Evolutionary conservation across 2,888 invertebrate species (phyloP).

Genomic region (Labia minor): DNA sequence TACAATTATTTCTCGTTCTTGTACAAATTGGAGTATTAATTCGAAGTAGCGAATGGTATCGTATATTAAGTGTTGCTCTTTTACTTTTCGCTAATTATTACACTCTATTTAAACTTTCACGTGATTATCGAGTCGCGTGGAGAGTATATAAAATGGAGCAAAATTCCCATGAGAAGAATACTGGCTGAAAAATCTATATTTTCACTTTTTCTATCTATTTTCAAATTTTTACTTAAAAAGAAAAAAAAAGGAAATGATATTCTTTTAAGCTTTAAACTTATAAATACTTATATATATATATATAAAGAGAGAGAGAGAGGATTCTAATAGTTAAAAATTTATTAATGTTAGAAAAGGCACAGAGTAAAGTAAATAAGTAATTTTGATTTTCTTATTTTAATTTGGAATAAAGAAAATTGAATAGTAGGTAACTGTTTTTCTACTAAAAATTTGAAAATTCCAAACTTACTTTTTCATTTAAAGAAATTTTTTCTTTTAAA

Average conservation of each 20-base stretch:
- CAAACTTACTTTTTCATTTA: no score
- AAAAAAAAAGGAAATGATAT: neutral
- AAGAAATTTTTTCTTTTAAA: no score
- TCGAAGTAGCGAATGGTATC: constrained; percentile 81
- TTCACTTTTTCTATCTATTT: neutral
- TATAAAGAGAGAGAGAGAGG: no score
- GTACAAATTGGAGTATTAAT: constrained; percentile 69
- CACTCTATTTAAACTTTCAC: constrained; percentile 75
- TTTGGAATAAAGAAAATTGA: no score
- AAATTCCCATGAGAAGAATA: constrained; percentile 51
- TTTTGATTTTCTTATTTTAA: no score
- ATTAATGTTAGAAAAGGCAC: no score
- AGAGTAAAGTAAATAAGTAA: no score
- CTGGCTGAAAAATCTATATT: constrained; percentile 19
- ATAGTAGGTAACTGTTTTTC: no score
- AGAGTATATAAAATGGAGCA: constrained; percentile 66
- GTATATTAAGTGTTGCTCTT: constrained; percentile 73
- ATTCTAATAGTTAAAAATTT: no score
- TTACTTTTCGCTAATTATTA: constrained; percentile 85
- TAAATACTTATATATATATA: neutral
- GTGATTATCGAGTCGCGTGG: constrained; percentile 77
- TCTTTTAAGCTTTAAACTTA: neutral
- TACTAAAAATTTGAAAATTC: no score
- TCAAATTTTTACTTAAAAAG: neutral
- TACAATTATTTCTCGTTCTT: constrained; percentile 59